Evolutionary conservation across 2,113 vertebrate species (phyloP).

Genomic region (Saiga tatarica): DNA sequence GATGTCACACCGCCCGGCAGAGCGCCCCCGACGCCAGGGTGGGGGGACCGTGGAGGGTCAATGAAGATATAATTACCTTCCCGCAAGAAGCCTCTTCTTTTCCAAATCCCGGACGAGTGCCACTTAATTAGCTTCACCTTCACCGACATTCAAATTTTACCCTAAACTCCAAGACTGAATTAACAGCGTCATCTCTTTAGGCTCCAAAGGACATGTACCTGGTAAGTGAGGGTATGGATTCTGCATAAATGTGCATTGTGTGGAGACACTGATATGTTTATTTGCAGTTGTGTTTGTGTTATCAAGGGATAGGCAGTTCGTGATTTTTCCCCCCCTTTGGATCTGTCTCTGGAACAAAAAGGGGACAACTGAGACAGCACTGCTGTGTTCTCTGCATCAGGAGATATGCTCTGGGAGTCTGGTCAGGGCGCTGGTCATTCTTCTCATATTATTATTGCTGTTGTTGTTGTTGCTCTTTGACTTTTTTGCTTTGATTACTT

Average conservation of each 20-base stretch:
- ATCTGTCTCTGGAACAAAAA: constrained; percentile 42
- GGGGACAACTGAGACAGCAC: background rate
- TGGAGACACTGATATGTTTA: constrained; percentile 14
- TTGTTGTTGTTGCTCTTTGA: constrained; percentile 3
- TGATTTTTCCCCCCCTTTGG: background rate
- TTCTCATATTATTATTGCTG: background rate
- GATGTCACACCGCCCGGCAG: constrained; percentile 81
- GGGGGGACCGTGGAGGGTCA: constrained; percentile 67
- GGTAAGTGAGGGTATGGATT: background rate
- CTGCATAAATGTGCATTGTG: background rate
- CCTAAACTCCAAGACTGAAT: constrained; percentile 22
- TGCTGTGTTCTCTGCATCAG: background rate
- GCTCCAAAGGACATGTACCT: background rate
- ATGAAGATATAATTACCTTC: constrained; percentile 83
- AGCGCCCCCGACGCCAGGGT: constrained; percentile 73
- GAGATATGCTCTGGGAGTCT: background rate
- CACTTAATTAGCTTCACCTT: constrained; percentile 35
- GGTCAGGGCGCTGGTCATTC: background rate
- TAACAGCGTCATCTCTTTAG: background rate
- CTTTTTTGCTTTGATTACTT: background rate
- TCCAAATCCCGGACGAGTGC: constrained; percentile 7
- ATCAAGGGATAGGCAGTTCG: constrained; percentile 17
- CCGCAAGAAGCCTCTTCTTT: constrained; percentile 53
- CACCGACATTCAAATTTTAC: background rate
- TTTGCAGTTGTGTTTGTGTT: constrained; percentile 27